Percentiles rank a stretch among this genome's conserved stretches.
These are phyloP conservation scores for Saccostrea glomerata DNA, from an alignment of 1,140 invertebrate genomes.

Conservation along the genomic window DNA sequence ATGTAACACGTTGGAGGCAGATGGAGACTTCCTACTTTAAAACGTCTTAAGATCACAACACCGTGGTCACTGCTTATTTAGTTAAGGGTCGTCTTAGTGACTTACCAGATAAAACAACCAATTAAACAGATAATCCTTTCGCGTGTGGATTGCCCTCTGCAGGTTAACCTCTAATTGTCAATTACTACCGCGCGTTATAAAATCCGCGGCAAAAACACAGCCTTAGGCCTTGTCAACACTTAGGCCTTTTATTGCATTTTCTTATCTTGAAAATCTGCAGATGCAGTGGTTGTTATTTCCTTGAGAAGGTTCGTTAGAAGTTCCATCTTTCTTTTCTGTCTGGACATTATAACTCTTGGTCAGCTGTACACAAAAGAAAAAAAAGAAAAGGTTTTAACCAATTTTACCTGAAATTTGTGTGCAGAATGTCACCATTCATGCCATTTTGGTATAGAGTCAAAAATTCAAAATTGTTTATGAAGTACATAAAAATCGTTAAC, in stretches of 20 bases:
- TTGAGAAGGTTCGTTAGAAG: not conserved
- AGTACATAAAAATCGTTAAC: not conserved
- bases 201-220: not conserved
- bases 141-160: not conserved
- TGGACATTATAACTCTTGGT: not conserved
- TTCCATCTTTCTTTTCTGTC: not conserved
- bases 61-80: not conserved
- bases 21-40: too few relatives aligned
- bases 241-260: constrained; percentile 28
- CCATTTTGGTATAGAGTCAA: not conserved
- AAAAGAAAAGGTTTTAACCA: not conserved
- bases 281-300: constrained; percentile 9
- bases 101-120: constrained; percentile 14
- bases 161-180: constrained; percentile 11
- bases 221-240: constrained; percentile 20
- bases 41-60: not conserved
- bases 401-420: not conserved
- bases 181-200: constrained; percentile 10
- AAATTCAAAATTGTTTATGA: not conserved
- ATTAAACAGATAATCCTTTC: constrained; percentile 19
- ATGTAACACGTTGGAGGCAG: too few relatives aligned
- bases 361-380: not conserved
- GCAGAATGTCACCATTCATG: not conserved
- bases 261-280: constrained; percentile 34
- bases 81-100: not conserved